Base-by-base conservation (phyloP, 1,140 invertebrate genomes). In the Mamestra configurata region DNA sequence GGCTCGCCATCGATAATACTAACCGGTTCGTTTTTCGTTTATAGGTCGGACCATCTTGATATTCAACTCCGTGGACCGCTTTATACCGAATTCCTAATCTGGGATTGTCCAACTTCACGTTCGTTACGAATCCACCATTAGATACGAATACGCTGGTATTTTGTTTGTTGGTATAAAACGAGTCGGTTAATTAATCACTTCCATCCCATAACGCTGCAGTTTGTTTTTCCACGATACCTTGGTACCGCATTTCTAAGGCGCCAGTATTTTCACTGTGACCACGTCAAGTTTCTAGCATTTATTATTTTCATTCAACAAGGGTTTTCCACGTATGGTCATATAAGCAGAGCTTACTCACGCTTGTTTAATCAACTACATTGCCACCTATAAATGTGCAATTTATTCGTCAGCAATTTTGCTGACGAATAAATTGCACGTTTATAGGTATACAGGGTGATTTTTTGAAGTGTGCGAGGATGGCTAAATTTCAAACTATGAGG, bases 11-110 rank as follows among this genome's bases (percentile, higher is more conserved):
- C 92, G 89, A 92, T 91, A 88, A 89, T 83, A 82, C 79, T 66
- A 91, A 92, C 90, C 92, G 91, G 92, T 92, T 90, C 86, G 76
- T 61, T 88, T 91, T 92, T 92, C 90, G 89, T 91, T 90, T 92
- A 92, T 89, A 87, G 86, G 79, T 84, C 89, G 84, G 81, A 80
- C 82, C 83, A 85, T 87, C 85, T 87, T 83, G 87, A 86, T 85
- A 82, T 77, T 79, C 82, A 66, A 79, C 84, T 80, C 59, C 57
- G 59, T 73, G 77, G 55, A 77, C 72, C 46, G 35, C 35, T 51
- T 82, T 71, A 73, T 83, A 57, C 83, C 68, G 77, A 64, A 80
- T 81, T 78, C 76, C 82, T 78, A 77, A 84, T 78, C 66, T 79
- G 64, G 61, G 55, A 57, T 82, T 76, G 46, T 70, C 76, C 57